Conservation (phyloP, 1,140 invertebrate genomes). For the Magallana angulata region DNA sequence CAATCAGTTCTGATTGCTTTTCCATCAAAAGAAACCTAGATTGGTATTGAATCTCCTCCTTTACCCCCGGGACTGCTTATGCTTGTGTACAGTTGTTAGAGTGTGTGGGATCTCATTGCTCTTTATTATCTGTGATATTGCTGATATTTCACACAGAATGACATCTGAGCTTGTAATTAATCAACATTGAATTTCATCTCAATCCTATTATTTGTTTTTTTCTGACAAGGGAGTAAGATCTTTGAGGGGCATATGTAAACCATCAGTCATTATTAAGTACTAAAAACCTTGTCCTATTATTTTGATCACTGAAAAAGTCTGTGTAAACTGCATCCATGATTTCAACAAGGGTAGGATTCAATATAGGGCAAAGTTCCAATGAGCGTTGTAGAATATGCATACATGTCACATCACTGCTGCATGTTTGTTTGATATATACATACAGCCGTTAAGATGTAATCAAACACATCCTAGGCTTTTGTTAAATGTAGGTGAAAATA, state of each 20-base stretch:
- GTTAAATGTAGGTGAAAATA: no score
- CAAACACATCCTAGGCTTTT: no score
- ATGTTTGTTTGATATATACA: neutral
- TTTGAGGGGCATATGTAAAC: slow-evolving; percentile 8
- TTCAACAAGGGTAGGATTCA: no score
- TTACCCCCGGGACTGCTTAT: neutral
- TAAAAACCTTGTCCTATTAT: slow-evolving; percentile 10
- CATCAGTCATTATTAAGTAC: slow-evolving; percentile 12
- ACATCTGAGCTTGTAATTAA: slow-evolving; percentile 16
- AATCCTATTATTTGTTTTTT: neutral
- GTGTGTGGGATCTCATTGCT: neutral
- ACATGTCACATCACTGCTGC: no score
- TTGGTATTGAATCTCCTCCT: neutral
- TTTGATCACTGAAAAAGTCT: neutral
- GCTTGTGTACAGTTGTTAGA: neutral
- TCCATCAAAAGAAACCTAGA: neutral
- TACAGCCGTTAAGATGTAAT: no score
- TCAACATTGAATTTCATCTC: neutral
- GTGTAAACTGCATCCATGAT: neutral
- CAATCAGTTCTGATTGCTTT: slow-evolving; percentile 20
- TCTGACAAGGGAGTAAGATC: neutral
- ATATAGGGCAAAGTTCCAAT: no score
- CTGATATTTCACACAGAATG: slow-evolving; percentile 2
- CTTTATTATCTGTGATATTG: neutral
- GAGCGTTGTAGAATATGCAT: no score